phyloP scores from a whole-genome alignment of 2,797 vertebrate species.

The Kryptopterus vitreolus region DNA sequence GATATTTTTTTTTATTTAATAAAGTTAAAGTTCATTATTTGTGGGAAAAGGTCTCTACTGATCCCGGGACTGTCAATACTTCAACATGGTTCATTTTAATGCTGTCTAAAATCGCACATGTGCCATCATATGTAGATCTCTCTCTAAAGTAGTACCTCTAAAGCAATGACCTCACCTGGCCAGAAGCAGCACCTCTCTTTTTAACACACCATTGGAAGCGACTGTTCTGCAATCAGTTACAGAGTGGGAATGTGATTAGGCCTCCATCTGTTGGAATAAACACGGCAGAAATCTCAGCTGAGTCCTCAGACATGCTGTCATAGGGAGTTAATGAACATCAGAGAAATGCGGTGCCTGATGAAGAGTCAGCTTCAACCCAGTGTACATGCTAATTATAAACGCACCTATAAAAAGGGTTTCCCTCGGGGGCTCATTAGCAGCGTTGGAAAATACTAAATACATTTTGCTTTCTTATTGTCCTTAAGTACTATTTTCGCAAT shows the following conservation, averaged over 20 bases:
- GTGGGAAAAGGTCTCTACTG: not conserved
- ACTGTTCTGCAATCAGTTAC: conserved; percentile 37
- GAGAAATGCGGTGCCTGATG: not conserved
- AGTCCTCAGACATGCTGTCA: conserved; percentile 6
- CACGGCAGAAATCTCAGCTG: conserved; percentile 9
- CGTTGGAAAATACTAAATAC: not conserved
- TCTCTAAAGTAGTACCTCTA: too few relatives aligned
- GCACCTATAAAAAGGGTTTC: not conserved
- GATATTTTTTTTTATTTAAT: not conserved
- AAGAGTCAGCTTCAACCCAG: not conserved
- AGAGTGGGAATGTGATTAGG: conserved; percentile 29
- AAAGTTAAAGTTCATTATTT: not conserved
- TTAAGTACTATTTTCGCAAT: not conserved
- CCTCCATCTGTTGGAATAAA: conserved; percentile 27
- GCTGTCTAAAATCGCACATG: too few relatives aligned
- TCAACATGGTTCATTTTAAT: not conserved
- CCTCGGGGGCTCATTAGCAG: not conserved
- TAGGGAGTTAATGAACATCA: not conserved
- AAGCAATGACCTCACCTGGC: not conserved
- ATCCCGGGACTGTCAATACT: not conserved
- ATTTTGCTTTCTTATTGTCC: not conserved
- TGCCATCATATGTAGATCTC: too few relatives aligned
- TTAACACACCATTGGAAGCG: conserved; percentile 18
- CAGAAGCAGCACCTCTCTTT: not conserved
- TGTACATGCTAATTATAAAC: not conserved